phyloP scores from a whole-genome alignment of 2,888 invertebrate species.

The Ormia ochracea region DNA sequence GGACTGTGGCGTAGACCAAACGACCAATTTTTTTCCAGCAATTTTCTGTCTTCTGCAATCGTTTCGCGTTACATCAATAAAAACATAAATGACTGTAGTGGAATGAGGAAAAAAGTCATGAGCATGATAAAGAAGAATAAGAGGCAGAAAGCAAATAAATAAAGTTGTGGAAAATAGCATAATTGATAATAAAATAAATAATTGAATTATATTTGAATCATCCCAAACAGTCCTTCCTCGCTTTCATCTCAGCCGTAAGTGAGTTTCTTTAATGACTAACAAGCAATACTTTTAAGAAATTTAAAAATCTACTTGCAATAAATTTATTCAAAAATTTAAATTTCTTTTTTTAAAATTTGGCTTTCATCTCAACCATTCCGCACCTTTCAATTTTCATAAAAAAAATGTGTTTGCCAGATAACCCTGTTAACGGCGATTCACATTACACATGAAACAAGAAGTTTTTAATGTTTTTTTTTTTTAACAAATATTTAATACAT shows the following conservation, averaged over 20 bases:
- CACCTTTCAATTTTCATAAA: no score
- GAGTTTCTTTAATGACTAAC: conserved; percentile 16
- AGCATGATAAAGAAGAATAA: neutral
- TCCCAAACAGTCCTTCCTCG: conserved; percentile 30
- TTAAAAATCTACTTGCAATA: neutral
- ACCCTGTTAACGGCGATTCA: neutral
- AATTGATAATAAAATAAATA: conserved; percentile 60
- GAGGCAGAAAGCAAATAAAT: conserved; percentile 37
- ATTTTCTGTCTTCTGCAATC: neutral
- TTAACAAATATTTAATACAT: no score
- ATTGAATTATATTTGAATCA: conserved; percentile 46
- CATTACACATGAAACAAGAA: no score
- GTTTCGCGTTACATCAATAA: conserved; percentile 30
- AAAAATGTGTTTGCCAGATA: no score
- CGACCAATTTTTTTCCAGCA: neutral
- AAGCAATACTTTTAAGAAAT: neutral
- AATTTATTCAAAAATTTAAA: neutral
- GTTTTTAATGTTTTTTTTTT: no score
- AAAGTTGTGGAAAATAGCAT: conserved; percentile 50
- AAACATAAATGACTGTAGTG: conserved; percentile 3
- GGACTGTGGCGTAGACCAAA: conserved; percentile 34
- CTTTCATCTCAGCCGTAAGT: conserved; percentile 36
- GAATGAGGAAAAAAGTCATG: neutral
- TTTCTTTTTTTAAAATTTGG: no score
- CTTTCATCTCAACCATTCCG: no score